Evolutionary conservation across 2,888 invertebrate genomes (phyloP).

Genomic region (Sphaeridia pumilis): DNA sequence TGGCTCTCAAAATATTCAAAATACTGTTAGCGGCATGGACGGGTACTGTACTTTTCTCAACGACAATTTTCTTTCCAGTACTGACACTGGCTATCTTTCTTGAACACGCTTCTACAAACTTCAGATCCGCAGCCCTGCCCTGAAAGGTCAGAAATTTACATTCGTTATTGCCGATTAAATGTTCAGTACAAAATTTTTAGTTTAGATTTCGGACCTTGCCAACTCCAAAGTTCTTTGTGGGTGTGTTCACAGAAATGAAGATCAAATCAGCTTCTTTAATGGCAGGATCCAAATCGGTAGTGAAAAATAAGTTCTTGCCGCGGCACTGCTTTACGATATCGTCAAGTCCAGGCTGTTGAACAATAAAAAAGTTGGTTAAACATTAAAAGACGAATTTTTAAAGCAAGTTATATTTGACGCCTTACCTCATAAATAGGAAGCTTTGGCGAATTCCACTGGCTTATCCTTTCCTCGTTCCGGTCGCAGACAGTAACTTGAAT

Average conservation of each 20-base stretch:
- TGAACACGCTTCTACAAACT: conserved; percentile 92
- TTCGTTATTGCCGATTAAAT: too few species aligned
- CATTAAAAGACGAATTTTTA: too few species aligned
- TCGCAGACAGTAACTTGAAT: conserved; percentile 93
- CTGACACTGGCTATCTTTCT: conserved; percentile 89
- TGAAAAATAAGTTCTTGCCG: conserved; percentile 72
- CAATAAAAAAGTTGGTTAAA: too few species aligned
- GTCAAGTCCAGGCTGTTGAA: conserved; percentile 81
- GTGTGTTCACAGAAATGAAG: conserved; percentile 98
- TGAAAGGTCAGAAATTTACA: conserved; percentile 38
- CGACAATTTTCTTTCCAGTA: conserved; percentile 79
- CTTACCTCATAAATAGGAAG: conserved; percentile 90
- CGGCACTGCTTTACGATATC: conserved; percentile 80
- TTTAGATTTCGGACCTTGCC: conserved; percentile 80
- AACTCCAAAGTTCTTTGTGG: conserved; percentile 92
- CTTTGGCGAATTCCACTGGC: conserved; percentile 97
- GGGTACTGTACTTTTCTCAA: conserved; percentile 98
- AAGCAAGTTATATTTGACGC: conserved; percentile 8
- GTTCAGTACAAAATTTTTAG: too few species aligned
- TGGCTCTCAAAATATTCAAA: conserved; percentile 84
- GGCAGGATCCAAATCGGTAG: conserved; percentile 74
- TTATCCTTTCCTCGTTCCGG: conserved; percentile 77
- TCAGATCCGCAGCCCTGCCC: conserved; percentile 93
- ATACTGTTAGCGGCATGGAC: conserved; percentile 97
- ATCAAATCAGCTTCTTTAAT: conserved; percentile 91